A percentile compares a stretch with the other conserved stretches of the same genome.
Evolutionary conservation across 2,888 invertebrate genomes (phyloP).

Genomic region (Arge pagana): DNA sequence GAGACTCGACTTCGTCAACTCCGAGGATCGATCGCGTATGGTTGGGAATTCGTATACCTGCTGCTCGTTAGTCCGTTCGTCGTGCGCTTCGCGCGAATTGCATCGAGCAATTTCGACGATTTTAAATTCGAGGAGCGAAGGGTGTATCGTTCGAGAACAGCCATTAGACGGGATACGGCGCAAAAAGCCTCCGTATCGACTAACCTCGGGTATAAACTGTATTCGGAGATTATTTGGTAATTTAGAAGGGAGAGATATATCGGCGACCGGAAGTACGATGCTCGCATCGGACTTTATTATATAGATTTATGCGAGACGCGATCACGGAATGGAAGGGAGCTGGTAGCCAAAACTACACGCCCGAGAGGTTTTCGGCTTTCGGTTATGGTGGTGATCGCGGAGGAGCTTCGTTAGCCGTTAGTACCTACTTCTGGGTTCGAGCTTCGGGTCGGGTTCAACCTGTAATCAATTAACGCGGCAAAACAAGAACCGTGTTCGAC

Average conservation of each 20-base stretch:
- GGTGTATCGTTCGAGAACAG: too few species aligned
- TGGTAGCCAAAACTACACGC: conserved; percentile 28
- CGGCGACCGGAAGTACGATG: conserved; percentile 13
- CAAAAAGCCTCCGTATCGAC: too few species aligned
- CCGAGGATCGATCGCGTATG: too few species aligned
- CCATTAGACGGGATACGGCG: too few species aligned
- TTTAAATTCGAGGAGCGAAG: too few species aligned
- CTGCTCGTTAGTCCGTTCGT: too few species aligned
- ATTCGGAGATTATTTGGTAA: too few species aligned
- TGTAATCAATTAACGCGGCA: conserved; percentile 52
- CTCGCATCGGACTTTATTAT: conserved; percentile 44
- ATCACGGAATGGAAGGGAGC: conserved; percentile 20
- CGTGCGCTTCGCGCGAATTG: too few species aligned
- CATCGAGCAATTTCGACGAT: too few species aligned
- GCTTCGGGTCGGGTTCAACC: conserved; percentile 37
- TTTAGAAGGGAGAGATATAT: not conserved
- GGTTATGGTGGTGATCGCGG: conserved; percentile 35
- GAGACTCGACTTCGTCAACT: too few species aligned
- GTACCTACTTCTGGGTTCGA: conserved; percentile 35
- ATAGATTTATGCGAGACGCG: conserved; percentile 41
- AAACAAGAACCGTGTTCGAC: conserved; percentile 42
- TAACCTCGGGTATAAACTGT: too few species aligned
- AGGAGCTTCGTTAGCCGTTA: conserved; percentile 14
- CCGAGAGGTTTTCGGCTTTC: conserved; percentile 30
- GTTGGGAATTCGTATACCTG: too few species aligned